Conservation (phyloP, 2,113 vertebrate genomes). For the Carlito syrichta region DNA sequence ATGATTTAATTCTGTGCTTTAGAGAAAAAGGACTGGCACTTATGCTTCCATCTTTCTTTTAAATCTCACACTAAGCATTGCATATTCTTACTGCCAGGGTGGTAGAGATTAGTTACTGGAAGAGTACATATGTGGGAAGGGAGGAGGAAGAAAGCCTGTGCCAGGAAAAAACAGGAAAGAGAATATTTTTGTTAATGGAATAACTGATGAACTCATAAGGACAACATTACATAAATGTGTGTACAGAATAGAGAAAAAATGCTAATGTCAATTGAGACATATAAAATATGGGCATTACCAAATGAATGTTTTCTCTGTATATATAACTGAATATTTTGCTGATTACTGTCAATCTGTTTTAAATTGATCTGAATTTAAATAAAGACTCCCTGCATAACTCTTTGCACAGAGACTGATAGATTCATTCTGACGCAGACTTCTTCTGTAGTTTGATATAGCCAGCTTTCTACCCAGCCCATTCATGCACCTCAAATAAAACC, state of each 20-base stretch:
- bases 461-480: not conserved
- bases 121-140: constrained; percentile 51
- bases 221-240: constrained; percentile 44
- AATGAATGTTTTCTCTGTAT: not conserved
- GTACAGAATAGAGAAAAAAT: constrained; percentile 37
- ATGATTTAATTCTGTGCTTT: constrained; percentile 40
- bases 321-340: constrained; percentile 7
- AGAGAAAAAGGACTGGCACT: not conserved
- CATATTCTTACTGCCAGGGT: constrained; percentile 46
- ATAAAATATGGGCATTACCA: constrained; percentile 18
- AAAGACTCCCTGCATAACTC: not conserved
- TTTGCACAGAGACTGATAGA: not conserved
- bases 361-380: constrained; percentile 48
- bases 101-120: constrained; percentile 62
- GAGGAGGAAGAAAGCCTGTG: constrained; percentile 51
- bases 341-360: constrained; percentile 47
- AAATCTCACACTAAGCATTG: constrained; percentile 58
- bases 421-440: not conserved
- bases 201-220: constrained; percentile 64
- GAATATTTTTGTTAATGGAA: constrained; percentile 71
- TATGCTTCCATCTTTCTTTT: constrained; percentile 41
- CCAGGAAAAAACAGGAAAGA: constrained; percentile 70
- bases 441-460: not conserved
- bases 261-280: constrained; percentile 36
- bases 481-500: not conserved